Evolutionary conservation across 2,113 vertebrate species (phyloP).

Genomic region (Promerops cafer): DNA sequence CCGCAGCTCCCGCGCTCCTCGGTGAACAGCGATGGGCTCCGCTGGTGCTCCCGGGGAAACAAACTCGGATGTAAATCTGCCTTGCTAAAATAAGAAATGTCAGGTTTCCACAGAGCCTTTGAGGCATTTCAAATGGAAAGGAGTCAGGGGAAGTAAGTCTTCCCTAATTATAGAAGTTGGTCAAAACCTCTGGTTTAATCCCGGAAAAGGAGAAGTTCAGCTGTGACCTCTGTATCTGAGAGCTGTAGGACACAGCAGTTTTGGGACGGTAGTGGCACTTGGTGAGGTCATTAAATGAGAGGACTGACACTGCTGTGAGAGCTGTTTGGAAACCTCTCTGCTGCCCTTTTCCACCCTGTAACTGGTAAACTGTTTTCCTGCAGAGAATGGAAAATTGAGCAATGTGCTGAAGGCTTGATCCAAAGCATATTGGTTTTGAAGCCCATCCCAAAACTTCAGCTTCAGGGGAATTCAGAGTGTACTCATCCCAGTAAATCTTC

Average conservation of each 20-base stretch:
- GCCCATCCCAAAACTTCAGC: background rate
- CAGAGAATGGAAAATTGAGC: conserved; percentile 58
- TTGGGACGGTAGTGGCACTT: background rate
- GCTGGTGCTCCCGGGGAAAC: background rate
- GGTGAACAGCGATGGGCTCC: background rate
- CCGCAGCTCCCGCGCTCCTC: background rate
- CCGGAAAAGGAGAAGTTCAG: background rate
- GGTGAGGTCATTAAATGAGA: background rate
- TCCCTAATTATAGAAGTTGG: background rate
- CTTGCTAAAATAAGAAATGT: background rate
- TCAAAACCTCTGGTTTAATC: background rate
- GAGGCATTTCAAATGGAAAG: background rate
- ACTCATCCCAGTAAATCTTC: background rate
- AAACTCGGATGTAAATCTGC: background rate
- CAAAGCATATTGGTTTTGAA: conserved; percentile 43
- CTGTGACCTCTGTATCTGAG: background rate
- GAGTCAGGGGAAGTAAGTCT: background rate
- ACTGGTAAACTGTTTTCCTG: conserved; percentile 44
- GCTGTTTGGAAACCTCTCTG: conserved; percentile 1
- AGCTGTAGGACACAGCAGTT: background rate
- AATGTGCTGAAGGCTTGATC: conserved; percentile 39
- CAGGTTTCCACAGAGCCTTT: background rate
- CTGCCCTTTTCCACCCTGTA: conserved; percentile 19
- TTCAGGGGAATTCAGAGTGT: background rate
- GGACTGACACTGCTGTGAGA: background rate